Evolutionary conservation across 2,797 vertebrate species (phyloP), one percentile per base, ranked within the genome.

Genomic region (Vireo griseus): DNA sequence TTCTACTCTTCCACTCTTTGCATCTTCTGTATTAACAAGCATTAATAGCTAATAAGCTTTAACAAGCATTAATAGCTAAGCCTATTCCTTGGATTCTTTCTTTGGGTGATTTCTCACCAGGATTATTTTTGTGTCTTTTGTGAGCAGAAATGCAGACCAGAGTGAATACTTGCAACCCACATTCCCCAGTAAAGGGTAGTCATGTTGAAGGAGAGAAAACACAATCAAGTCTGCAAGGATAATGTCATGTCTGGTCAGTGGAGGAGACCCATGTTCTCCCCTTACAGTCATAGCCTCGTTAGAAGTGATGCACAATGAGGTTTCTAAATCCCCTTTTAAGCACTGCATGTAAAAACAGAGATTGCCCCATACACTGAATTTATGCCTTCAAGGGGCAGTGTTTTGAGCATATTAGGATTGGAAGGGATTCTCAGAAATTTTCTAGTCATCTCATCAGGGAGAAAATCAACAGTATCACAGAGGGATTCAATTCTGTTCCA

Each of bases 211-310:
- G 14, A 71, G 45, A 52, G 50, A 90, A 89, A 92, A 79, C 12
- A 40, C 7, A 48, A 16, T 29, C 58, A 58, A 37, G 6, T 29
- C 57, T 82, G n/a, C 28, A 40, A 79, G 15, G 24, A 50, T 33
- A 73, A 50, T 40, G 35, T 40, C 45, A 10, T 4, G 4, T 26
- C 55, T 75, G 55, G 18, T 79, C 16, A 14, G 28, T 19, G 22
- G 16, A 67, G 17, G 13, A 71, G 50, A 37, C n/a, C 16, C 0
- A 0, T 3, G 1, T 16, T 25, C 71, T 45, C n/a, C 13, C 5
- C 77, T 40, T 72, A 44, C 37, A 84, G 28, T 68, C 45, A 73
- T 4, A 59, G 7, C 21, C 44, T 29, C 1, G 1, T 33, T 86
- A 76, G 73, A 91, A 76, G 11, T 20, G 33, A 69, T 69, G 73